Evolutionary conservation across 2,113 vertebrate genomes (phyloP), one percentile per base, ranked within the genome.

Genomic region (Marmota flaviventris): DNA sequence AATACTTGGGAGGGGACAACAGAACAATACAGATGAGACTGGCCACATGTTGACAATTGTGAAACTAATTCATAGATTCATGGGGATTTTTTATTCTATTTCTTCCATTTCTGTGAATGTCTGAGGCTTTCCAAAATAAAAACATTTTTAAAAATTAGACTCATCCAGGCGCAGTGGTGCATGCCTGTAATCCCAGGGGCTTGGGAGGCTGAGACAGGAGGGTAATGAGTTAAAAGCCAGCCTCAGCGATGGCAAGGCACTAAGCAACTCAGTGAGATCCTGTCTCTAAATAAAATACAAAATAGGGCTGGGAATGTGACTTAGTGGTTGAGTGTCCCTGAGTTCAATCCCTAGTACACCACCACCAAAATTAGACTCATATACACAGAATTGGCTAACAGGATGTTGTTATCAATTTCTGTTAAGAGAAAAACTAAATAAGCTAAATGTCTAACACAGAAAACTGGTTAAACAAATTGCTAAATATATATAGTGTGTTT

Each of bases 71-170:
- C 37, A 89, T 51, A 8, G 69, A 86, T 94, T 91, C 51, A 10
- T 39, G 70, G 45, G 39, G 53, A 72, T 84, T 69, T 86, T 34
- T 81, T 72, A 63, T 4, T n/a, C 48, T 48, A 24, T 29, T 73
- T 53, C 69, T 67, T 76, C 25, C 9, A 51, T 51, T 92, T 92
- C 25, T 92, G 61, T 58, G 13, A 85, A 88, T 81, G 61, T 78
- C 90, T 86, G 37, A 88, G 72, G 88, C 58, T 84, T 95, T 85
- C 37, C 53, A 95, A 75, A 97, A 88, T 93, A 81, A 89, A 88
- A 69, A 20, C 6, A 12, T 84, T 94, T 89, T 97, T 39, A 67
- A 89, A 92, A 94, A 94, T 89, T 91, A 83, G n/a, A 88, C 45
- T 89, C 56, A 24, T 0, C 48, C 12, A 13, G 12, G 48, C 12